Conservation (phyloP, 1,140 invertebrate species). For the Lordiphosa collinella region DNA sequence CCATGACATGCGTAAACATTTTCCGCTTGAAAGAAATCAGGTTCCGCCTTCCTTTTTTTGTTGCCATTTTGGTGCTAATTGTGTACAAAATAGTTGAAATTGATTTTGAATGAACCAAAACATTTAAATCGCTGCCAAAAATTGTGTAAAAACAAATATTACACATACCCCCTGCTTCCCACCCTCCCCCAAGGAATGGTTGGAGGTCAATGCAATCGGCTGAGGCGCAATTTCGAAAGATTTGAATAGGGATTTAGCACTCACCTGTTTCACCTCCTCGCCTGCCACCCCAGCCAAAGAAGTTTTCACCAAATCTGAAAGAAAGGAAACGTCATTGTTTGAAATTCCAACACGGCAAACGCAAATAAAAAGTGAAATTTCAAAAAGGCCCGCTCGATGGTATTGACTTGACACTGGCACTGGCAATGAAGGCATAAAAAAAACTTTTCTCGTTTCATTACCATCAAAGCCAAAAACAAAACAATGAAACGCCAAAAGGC, state of each 20-base stretch:
- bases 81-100: conserved; percentile 5
- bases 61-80: background rate
- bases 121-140: conserved; percentile 41
- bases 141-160: conserved; percentile 40
- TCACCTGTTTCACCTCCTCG: too few species aligned
- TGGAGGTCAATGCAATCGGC: conserved; percentile 39
- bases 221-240: conserved; percentile 39
- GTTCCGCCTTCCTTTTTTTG: background rate
- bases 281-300: too few species aligned
- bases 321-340: conserved; percentile 2
- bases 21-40: conserved; percentile 1
- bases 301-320: conserved; percentile 11
- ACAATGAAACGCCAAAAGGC: background rate
- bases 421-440: conserved; percentile 32
- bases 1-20: conserved; percentile 14
- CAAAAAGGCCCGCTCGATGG: conserved; percentile 20
- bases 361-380: conserved; percentile 45
- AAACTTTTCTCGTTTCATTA: conserved; percentile 20
- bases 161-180: conserved; percentile 41
- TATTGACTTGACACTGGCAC: conserved; percentile 42
- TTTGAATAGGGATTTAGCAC: background rate
- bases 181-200: conserved; percentile 11
- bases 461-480: background rate
- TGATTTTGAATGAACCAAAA: conserved; percentile 27
- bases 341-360: conserved; percentile 17